These are phyloP conservation scores for Caenorhabditis sp. DNA, from an alignment of 2,888 invertebrate genomes.

Conservation along the genomic window DNA sequence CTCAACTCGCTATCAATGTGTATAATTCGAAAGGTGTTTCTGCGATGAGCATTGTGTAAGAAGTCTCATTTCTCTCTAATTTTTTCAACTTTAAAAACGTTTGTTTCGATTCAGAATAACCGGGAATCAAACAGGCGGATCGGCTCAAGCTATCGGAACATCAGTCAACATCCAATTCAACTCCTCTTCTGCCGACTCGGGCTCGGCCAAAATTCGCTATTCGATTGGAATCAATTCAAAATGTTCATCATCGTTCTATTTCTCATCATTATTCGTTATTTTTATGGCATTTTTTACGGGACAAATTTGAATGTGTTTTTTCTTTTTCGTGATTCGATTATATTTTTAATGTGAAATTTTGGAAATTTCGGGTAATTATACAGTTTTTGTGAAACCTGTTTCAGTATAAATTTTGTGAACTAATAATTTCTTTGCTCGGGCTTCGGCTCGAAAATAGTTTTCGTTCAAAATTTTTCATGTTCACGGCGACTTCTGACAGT, in stretches of 20 bases:
- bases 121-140: constrained; percentile 35
- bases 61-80: background rate
- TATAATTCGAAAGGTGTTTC: constrained; percentile 14
- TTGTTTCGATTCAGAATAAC: constrained; percentile 32
- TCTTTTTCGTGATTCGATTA: background rate
- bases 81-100: background rate
- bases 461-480: no score
- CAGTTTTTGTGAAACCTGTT: background rate
- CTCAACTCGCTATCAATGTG: constrained; percentile 29
- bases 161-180: constrained; percentile 26
- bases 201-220: constrained; percentile 32
- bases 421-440: no score
- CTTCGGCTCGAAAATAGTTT: no score
- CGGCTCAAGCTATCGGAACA: constrained; percentile 24
- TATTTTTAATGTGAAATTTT: background rate
- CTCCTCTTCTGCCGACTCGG: constrained; percentile 4
- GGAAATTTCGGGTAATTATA: background rate
- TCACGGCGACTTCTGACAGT: no score
- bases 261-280: background rate
- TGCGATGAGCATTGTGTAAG: constrained; percentile 33
- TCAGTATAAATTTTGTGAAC: no score
- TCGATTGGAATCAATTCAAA: constrained; percentile 13
- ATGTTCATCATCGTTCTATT: background rate
- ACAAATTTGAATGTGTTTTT: background rate
- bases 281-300: constrained; percentile 1